A percentile compares a stretch with the other conserved stretches of the same genome.
These are phyloP conservation scores for Physella acuta DNA, from an alignment of 1,140 invertebrate species.

Conservation along the genomic window DNA sequence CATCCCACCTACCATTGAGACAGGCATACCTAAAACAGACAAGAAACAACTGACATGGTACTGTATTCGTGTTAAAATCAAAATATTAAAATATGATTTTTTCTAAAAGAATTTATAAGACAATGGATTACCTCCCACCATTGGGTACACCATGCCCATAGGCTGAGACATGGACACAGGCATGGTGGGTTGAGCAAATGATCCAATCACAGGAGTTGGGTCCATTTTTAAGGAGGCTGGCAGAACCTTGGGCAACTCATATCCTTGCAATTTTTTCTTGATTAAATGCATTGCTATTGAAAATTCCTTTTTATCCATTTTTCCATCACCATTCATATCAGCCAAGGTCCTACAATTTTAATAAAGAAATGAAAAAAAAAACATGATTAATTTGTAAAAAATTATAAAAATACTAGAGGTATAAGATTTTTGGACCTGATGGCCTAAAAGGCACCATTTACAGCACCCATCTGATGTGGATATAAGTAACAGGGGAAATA, in stretches of 20 bases:
- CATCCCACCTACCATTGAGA: too few relatives aligned
- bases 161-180: conserved; percentile 24
- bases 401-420: background rate
- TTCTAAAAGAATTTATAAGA: background rate
- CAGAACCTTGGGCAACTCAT: conserved; percentile 82
- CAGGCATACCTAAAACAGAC: too few relatives aligned
- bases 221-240: conserved; percentile 71
- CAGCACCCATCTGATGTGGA: too few relatives aligned
- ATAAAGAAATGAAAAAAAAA: background rate
- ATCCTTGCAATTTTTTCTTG: conserved; percentile 83
- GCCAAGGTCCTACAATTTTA: conserved; percentile 78
- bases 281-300: conserved; percentile 97
- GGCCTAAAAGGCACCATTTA: too few relatives aligned
- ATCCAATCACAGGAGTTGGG: conserved; percentile 47
- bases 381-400: background rate
- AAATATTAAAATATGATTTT: background rate
- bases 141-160: conserved; percentile 40
- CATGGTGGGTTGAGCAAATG: conserved; percentile 40
- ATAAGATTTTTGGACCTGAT: background rate
- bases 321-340: conserved; percentile 94
- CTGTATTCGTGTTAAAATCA: too few relatives aligned
- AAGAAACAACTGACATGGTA: too few relatives aligned
- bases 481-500: too few relatives aligned
- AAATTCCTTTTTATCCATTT: conserved; percentile 95
- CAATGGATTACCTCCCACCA: conserved; percentile 29